Percentiles rank a stretch among this genome's conserved stretches.
phyloP scores from a whole-genome alignment of 2,797 vertebrate genomes.

The Phoebastria nigripes region DNA sequence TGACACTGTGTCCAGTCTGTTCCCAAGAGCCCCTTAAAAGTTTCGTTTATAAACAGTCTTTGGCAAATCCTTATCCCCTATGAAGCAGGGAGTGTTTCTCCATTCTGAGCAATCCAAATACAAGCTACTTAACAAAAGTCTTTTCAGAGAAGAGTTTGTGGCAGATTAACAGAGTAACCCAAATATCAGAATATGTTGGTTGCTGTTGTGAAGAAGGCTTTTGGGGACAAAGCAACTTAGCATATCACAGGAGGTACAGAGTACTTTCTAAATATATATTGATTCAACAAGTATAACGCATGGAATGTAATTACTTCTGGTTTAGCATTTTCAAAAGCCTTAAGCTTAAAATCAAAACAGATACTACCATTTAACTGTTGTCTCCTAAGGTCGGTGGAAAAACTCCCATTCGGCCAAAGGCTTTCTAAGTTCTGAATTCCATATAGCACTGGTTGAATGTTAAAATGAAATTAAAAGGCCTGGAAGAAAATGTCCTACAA shows the following conservation, averaged over 20 bases:
- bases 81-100: background rate
- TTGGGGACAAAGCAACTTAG: background rate
- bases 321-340: background rate
- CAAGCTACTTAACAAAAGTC: background rate
- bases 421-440: background rate
- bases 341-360: background rate
- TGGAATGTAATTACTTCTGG: background rate
- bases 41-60: background rate
- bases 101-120: background rate
- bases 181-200: background rate
- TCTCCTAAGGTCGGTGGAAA: background rate
- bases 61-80: background rate
- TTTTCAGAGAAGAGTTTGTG: background rate
- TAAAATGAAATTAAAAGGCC: background rate
- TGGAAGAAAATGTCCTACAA: background rate
- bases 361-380: background rate
- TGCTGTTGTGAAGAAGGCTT: background rate
- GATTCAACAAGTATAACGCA: background rate
- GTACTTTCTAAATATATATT: background rate
- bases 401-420: background rate
- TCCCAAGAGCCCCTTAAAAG: background rate
- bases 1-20: background rate
- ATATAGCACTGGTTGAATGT: background rate
- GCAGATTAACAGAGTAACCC: background rate
- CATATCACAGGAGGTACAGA: background rate